Conservation (phyloP, 2,888 invertebrate genomes). For the Digitonthophagus gazella region DNA sequence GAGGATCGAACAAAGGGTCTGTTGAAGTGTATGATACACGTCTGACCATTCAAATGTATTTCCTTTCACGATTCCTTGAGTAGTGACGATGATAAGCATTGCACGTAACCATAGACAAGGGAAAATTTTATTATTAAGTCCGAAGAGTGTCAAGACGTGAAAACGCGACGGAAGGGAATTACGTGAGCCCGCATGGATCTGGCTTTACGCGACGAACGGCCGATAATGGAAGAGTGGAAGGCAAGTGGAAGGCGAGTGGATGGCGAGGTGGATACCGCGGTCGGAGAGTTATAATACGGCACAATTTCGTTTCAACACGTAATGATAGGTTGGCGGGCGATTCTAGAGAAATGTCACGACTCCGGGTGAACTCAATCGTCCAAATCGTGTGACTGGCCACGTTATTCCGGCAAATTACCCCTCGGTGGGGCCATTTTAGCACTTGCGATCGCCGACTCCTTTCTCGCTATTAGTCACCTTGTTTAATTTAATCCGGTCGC, state of each 20-base stretch:
- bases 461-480: slow-evolving; percentile 26
- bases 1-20: neutral
- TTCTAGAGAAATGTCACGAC: slow-evolving; percentile 45
- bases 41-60: neutral
- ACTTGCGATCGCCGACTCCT: slow-evolving; percentile 25
- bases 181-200: neutral
- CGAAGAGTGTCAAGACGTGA: neutral
- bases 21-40: neutral
- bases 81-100: neutral
- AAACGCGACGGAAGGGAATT: neutral
- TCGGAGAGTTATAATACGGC: slow-evolving; percentile 40
- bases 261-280: neutral
- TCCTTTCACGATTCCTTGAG: neutral
- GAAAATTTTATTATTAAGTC: neutral
- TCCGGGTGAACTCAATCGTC: slow-evolving; percentile 36
- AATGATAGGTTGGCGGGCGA: slow-evolving; percentile 45
- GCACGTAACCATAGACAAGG: neutral
- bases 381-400: slow-evolving; percentile 44
- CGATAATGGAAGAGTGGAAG: neutral
- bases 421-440: slow-evolving; percentile 34
- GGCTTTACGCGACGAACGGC: neutral
- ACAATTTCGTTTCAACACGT: slow-evolving; percentile 45
- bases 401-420: slow-evolving; percentile 47
- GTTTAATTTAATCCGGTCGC: slow-evolving; percentile 25
- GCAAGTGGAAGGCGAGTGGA: neutral